These are phyloP conservation scores for Menura novaehollandiae DNA, from an alignment of 2,113 vertebrate genomes.

Conservation along the genomic window DNA sequence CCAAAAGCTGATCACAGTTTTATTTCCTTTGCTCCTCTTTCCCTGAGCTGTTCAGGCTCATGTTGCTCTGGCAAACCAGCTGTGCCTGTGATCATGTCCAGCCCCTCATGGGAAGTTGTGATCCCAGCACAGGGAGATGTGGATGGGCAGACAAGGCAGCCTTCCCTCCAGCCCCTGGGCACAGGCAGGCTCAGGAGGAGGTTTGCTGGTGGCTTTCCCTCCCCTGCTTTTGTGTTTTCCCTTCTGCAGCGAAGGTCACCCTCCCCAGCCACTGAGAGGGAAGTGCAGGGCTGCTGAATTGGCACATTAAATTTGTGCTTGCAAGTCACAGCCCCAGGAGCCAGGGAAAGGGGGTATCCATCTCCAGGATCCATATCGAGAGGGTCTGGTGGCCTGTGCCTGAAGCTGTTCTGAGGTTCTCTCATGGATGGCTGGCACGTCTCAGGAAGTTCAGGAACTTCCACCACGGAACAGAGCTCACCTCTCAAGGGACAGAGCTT, in stretches of 20 bases:
- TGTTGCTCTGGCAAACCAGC: not conserved
- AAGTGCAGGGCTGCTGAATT: not conserved
- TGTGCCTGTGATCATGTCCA: not conserved
- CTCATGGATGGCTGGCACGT: not conserved
- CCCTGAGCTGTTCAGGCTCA: not conserved
- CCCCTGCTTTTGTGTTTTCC: not conserved
- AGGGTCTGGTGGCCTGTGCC: not conserved
- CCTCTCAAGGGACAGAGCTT: not conserved
- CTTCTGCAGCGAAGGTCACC: not conserved
- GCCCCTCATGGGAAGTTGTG: not conserved
- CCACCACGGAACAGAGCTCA: not conserved
- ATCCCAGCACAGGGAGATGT: not conserved
- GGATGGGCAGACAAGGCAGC: not conserved
- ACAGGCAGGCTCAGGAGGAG: not conserved
- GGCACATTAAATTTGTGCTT: not conserved
- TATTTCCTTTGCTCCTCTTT: not conserved
- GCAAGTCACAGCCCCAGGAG: not conserved
- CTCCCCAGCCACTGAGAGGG: not conserved
- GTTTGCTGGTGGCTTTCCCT: not conserved
- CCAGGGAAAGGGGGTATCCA: not conserved
- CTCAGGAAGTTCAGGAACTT: not conserved
- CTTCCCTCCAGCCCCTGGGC: not conserved
- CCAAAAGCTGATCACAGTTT: not conserved
- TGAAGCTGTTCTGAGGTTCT: not conserved
- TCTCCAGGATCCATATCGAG: not conserved